A percentile compares a stretch with the other conserved stretches of the same genome.
These are phyloP conservation scores for Heterotis niloticus DNA, from an alignment of 2,113 vertebrate species.

Conservation along the genomic window DNA sequence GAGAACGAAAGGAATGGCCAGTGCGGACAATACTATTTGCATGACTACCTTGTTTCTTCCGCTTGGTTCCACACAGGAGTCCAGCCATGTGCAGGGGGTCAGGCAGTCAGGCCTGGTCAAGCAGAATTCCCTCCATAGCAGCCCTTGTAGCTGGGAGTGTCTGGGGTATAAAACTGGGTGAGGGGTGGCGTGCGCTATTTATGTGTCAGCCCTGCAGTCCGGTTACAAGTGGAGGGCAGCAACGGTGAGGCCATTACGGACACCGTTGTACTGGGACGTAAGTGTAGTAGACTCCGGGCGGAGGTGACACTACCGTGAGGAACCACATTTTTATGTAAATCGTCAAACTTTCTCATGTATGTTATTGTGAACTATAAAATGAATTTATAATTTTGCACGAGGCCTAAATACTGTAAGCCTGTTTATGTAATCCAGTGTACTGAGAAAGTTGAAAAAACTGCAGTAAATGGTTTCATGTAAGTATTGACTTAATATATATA, in stretches of 20 bases:
- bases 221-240: neutral
- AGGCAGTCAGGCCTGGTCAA: neutral
- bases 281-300: neutral
- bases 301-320: too few relatives aligned
- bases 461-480: too few relatives aligned
- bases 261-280: neutral
- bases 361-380: too few relatives aligned
- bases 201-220: conserved; percentile 32
- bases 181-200: conserved; percentile 45
- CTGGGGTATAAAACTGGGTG: too few relatives aligned
- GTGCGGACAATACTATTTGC: neutral
- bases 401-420: too few relatives aligned
- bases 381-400: too few relatives aligned
- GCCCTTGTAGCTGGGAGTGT: neutral
- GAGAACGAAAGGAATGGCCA: neutral
- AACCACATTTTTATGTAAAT: too few relatives aligned
- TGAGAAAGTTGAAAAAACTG: too few relatives aligned
- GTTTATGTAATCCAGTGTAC: too few relatives aligned
- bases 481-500: too few relatives aligned
- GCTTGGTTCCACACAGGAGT: conserved; percentile 55
- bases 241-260: neutral
- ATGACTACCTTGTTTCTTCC: conserved; percentile 52
- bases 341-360: too few relatives aligned
- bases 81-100: conserved; percentile 44
- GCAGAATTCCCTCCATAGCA: accelerated